Percentiles rank a stretch among this genome's conserved stretches.
These are phyloP conservation scores for Notarius lentiginosus DNA, from an alignment of 2,113 vertebrate genomes.

Conservation along the genomic window DNA sequence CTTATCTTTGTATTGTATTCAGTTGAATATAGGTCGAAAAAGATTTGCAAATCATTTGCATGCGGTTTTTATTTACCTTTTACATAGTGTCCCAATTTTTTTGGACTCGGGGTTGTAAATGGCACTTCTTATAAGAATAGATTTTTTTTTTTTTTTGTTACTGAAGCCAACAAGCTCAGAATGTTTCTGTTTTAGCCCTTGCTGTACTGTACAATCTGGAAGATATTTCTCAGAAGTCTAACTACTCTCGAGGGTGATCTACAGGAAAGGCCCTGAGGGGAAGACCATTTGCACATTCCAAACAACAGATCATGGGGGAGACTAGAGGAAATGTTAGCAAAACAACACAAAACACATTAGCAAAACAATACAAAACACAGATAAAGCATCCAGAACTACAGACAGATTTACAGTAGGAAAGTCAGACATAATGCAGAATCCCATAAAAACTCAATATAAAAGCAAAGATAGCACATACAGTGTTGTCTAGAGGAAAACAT, in stretches of 20 bases:
- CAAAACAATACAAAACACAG: slow-evolving; percentile 25
- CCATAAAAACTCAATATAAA: not conserved
- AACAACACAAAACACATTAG: slow-evolving; percentile 7
- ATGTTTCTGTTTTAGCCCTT: not conserved
- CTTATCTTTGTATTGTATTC: too few species aligned
- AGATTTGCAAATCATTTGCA: too few species aligned
- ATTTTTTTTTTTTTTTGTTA: not conserved
- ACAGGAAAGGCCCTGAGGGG: slow-evolving; percentile 48
- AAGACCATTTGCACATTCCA: slow-evolving; percentile 54
- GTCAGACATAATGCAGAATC: not conserved
- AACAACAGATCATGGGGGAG: slow-evolving; percentile 58
- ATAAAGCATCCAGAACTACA: not conserved
- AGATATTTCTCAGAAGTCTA: slow-evolving; percentile 41
- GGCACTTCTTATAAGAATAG: not conserved
- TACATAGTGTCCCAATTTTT: too few species aligned
- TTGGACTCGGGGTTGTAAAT: too few species aligned
- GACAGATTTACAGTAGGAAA: not conserved
- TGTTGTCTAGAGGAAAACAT: not conserved
- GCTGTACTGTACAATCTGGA: not conserved
- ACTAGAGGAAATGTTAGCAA: slow-evolving; percentile 62
- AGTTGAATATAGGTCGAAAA: too few species aligned
- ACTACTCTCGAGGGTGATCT: not conserved
- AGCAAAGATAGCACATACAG: not conserved
- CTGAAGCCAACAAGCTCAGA: not conserved
- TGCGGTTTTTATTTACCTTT: too few species aligned